Evolutionary conservation across 2,888 invertebrate species (phyloP).

Genomic region (Trypoxylon attenuatum): DNA sequence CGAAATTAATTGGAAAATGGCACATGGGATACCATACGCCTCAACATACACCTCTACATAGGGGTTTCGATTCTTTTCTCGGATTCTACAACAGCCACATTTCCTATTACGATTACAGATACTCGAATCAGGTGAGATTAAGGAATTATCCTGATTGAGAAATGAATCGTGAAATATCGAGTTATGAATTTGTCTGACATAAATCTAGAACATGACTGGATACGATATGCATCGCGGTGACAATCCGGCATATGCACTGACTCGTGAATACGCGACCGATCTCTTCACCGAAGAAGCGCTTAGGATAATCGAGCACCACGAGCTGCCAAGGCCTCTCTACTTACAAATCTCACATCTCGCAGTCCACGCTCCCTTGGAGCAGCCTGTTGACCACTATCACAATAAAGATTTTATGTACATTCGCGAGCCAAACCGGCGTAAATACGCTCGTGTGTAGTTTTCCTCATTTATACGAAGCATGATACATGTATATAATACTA

Average conservation of each 20-base stretch:
- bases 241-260: slow-evolving; percentile 70
- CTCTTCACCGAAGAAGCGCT: slow-evolving; percentile 82
- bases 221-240: slow-evolving; percentile 75
- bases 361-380: slow-evolving; percentile 84
- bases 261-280: slow-evolving; percentile 83
- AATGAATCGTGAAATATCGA: not conserved
- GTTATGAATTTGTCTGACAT: not conserved
- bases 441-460: slow-evolving; percentile 77
- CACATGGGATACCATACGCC: slow-evolving; percentile 77
- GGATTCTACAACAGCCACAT: slow-evolving; percentile 91
- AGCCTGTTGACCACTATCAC: slow-evolving; percentile 81
- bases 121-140: slow-evolving; percentile 55
- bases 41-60: slow-evolving; percentile 81
- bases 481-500: not conserved
- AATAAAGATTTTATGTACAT: slow-evolving; percentile 80
- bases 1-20: slow-evolving; percentile 79
- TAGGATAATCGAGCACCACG: slow-evolving; percentile 79
- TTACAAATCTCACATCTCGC: slow-evolving; percentile 88
- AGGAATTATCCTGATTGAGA: not conserved
- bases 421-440: slow-evolving; percentile 82
- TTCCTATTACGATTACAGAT: slow-evolving; percentile 86
- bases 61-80: slow-evolving; percentile 89
- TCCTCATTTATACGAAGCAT: not conserved
- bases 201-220: slow-evolving; percentile 72
- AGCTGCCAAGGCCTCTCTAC: slow-evolving; percentile 82